phyloP scores from a whole-genome alignment of 2,797 vertebrate species.

The Thalassophryne amazonica region DNA sequence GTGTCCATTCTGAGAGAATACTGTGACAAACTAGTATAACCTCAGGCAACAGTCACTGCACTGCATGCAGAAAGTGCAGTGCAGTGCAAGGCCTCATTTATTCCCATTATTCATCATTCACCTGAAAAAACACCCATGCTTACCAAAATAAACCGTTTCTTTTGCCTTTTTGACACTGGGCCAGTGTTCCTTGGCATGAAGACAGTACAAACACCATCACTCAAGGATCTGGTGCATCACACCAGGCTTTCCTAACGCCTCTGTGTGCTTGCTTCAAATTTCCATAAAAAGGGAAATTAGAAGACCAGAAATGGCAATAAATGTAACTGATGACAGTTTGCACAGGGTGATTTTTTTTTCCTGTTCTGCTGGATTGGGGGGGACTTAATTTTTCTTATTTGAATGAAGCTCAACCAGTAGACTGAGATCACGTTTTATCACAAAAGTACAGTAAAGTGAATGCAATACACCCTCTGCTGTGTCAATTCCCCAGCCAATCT shows the following conservation, averaged over 20 bases:
- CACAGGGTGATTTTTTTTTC: no score
- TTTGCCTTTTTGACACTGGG: slow-evolving; percentile 19
- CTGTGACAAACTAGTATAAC: no score
- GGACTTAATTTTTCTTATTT: no score
- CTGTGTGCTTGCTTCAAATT: slow-evolving; percentile 27
- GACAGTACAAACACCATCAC: slow-evolving; percentile 23
- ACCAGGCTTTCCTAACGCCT: slow-evolving; percentile 10
- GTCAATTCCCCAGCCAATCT: no score
- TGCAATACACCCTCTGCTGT: no score
- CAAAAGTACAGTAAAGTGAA: no score
- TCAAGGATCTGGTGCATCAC: slow-evolving; percentile 27
- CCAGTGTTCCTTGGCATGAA: slow-evolving; percentile 39
- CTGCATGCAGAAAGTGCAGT: not conserved
- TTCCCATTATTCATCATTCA: slow-evolving; percentile 33
- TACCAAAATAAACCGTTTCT: slow-evolving; percentile 35
- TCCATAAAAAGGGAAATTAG: slow-evolving; percentile 16
- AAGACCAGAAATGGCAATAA: slow-evolving; percentile 1
- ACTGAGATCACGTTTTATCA: no score
- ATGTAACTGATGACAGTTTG: not conserved
- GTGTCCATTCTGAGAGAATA: no score
- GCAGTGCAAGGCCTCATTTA: slow-evolving; percentile 26
- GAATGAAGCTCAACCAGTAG: no score
- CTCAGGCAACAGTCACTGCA: slow-evolving; percentile 10
- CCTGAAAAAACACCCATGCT: slow-evolving; percentile 29
- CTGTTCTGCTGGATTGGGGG: no score